phyloP scores from a whole-genome alignment of 2,888 invertebrate species.

The Cosmorhoe ocellata region DNA sequence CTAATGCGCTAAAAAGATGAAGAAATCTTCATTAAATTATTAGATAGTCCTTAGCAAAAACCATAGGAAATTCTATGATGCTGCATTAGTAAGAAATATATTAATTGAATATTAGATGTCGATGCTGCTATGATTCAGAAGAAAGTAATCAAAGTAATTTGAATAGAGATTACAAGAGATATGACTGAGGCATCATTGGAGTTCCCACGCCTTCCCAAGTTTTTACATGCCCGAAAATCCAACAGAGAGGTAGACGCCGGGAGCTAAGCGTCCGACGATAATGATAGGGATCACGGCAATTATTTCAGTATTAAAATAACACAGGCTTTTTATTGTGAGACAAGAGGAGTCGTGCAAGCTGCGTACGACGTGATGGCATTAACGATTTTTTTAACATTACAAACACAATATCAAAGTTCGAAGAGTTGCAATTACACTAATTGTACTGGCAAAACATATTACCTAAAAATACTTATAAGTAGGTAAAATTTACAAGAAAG shows the following conservation, averaged over 20 bases:
- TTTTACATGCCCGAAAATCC: constrained; percentile 52
- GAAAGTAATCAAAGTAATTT: constrained; percentile 33
- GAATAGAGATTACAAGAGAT: constrained; percentile 65
- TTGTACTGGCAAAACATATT: no score
- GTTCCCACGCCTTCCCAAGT: constrained; percentile 41
- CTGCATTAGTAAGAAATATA: not conserved
- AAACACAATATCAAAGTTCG: no score
- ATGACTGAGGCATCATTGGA: constrained; percentile 39
- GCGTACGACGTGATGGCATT: no score
- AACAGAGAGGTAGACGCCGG: constrained; percentile 55
- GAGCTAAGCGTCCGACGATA: constrained; percentile 67
- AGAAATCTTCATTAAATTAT: constrained; percentile 2
- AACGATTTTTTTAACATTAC: no score
- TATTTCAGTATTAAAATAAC: constrained; percentile 60
- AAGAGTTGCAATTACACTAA: no score
- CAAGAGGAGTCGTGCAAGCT: constrained; percentile 54
- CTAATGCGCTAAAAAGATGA: constrained; percentile 16
- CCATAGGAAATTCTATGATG: not conserved
- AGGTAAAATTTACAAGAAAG: no score
- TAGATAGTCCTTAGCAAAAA: constrained; percentile 3
- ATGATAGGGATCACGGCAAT: constrained; percentile 75
- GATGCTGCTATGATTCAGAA: constrained; percentile 13
- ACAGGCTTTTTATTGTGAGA: constrained; percentile 33
- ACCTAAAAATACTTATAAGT: no score
- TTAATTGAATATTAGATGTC: no score